phyloP scores from a whole-genome alignment of 2,113 vertebrate species.

The Erinaceus europaeus region DNA sequence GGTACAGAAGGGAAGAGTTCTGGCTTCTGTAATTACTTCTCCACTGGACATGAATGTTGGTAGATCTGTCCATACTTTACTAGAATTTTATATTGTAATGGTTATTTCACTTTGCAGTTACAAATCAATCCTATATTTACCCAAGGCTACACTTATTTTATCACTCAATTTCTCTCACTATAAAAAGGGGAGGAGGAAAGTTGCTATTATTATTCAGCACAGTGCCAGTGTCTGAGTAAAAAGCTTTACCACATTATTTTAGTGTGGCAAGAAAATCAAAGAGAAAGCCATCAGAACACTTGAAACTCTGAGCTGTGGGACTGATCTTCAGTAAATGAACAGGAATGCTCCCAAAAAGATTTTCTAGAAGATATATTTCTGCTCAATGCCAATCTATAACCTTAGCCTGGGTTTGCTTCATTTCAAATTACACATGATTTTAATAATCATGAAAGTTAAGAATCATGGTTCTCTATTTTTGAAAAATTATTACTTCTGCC shows the following conservation, averaged over 20 bases:
- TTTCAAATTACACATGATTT: conserved; percentile 5
- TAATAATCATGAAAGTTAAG: background rate
- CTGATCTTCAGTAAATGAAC: background rate
- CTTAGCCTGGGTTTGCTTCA: background rate
- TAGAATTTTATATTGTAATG: conserved; percentile 11
- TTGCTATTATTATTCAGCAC: background rate
- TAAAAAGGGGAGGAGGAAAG: background rate
- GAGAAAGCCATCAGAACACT: background rate
- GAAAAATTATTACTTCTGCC: background rate
- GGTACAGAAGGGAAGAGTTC: no score
- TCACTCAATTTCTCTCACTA: background rate
- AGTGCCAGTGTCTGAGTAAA: background rate
- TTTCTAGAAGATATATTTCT: background rate
- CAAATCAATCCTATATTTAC: background rate
- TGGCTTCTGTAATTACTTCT: no score
- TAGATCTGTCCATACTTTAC: no score
- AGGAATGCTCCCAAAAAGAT: background rate
- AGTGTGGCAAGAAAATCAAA: background rate
- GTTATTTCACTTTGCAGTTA: background rate
- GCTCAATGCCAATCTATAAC: background rate
- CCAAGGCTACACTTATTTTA: background rate
- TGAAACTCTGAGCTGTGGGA: background rate
- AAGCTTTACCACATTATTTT: background rate
- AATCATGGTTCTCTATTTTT: background rate
- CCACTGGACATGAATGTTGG: no score